A percentile compares a stretch with the other conserved stretches of the same genome.
phyloP scores from a whole-genome alignment of 2,113 vertebrate genomes.

The Mus pahari region DNA sequence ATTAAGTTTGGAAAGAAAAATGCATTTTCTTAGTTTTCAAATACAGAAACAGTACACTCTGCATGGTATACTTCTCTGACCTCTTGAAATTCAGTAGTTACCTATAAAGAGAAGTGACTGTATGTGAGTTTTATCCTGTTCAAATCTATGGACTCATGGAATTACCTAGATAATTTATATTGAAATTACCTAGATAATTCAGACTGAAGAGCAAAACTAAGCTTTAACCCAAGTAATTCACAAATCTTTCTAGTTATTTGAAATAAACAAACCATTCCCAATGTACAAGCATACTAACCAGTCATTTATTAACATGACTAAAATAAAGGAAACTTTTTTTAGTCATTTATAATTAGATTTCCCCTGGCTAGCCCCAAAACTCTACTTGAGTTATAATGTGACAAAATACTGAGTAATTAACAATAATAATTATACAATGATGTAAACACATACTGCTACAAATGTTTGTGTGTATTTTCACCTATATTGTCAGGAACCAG shows the following conservation, averaged over 20 bases:
- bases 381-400: conserved; percentile 28
- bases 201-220: neutral
- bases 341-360: conserved; percentile 21
- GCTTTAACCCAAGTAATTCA: neutral
- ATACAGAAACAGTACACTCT: neutral
- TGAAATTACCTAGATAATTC: neutral
- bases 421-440: neutral
- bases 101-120: neutral
- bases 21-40: conserved; percentile 24
- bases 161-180: neutral
- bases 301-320: conserved; percentile 11
- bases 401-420: neutral
- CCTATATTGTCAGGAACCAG: neutral
- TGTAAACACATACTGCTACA: neutral
- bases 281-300: neutral
- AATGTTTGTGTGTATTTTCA: neutral
- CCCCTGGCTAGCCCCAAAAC: neutral
- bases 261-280: conserved; percentile 31
- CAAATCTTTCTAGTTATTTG: conserved; percentile 15
- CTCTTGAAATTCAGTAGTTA: neutral
- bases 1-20: neutral
- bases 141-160: neutral
- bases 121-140: neutral
- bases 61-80: neutral
- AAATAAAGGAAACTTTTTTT: conserved; percentile 19